A percentile compares a stretch with the other conserved stretches of the same genome.
Evolutionary conservation across 2,113 vertebrate species (phyloP).

Genomic region (Marmota flaviventris): DNA sequence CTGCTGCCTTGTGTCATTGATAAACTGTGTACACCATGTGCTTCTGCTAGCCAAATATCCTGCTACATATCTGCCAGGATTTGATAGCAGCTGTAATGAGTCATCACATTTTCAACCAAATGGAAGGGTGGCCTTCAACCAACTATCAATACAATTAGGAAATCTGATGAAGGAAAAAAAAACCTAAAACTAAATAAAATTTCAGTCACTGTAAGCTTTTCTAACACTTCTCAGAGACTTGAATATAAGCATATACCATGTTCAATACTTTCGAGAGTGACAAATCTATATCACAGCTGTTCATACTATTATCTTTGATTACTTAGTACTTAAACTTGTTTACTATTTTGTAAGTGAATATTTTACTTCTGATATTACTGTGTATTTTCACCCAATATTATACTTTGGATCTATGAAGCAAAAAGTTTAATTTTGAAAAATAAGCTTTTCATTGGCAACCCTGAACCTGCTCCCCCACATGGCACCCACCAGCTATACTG

Average conservation of each 20-base stretch:
- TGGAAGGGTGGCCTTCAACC: not conserved
- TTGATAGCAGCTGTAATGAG: not conserved
- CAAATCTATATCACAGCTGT: not conserved
- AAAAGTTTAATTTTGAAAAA: not conserved
- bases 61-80: not conserved
- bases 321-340: not conserved
- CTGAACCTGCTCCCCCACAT: not conserved
- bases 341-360: not conserved
- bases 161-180: not conserved
- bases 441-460: not conserved
- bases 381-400: not conserved
- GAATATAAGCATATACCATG: not conserved
- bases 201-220: not conserved
- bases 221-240: not conserved
- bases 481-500: no score
- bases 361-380: not conserved
- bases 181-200: not conserved
- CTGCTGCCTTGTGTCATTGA: not conserved
- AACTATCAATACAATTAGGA: not conserved
- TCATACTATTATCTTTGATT: not conserved
- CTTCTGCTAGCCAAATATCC: not conserved
- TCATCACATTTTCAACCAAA: conserved; percentile 7
- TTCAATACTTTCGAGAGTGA: not conserved
- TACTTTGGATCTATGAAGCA: not conserved
- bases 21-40: not conserved